These are phyloP conservation scores for Trachymyrmex cornetzi DNA, from an alignment of 1,140 invertebrate species.

Conservation along the genomic window DNA sequence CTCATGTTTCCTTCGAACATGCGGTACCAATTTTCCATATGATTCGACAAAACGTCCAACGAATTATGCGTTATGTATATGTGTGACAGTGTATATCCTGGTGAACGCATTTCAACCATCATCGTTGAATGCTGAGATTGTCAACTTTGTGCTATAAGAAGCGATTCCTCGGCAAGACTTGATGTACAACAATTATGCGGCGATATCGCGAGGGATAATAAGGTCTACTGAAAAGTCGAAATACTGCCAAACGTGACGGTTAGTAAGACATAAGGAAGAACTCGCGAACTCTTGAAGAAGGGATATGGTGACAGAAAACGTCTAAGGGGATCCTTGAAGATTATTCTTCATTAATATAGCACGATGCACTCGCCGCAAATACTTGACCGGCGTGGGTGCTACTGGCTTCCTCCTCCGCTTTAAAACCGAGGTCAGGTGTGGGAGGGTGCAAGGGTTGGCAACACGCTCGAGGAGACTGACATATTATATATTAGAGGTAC, in stretches of 20 bases:
- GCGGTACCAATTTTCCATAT: not conserved
- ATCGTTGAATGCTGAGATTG: not conserved
- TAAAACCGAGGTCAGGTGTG: slow-evolving; percentile 55
- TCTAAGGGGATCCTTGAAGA: not conserved
- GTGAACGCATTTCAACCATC: not conserved
- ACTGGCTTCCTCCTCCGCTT: slow-evolving; percentile 52
- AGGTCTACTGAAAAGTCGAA: not conserved
- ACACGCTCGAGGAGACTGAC: slow-evolving; percentile 46
- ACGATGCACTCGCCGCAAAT: slow-evolving; percentile 55
- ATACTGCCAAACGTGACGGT: not conserved
- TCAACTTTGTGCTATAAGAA: not conserved
- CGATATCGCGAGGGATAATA: slow-evolving; percentile 31
- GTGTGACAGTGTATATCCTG: slow-evolving; percentile 8
- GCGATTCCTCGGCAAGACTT: not conserved
- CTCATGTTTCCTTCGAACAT: not conserved
- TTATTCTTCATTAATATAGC: not conserved
- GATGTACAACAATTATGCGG: slow-evolving; percentile 17
- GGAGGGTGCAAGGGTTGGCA: slow-evolving; percentile 53
- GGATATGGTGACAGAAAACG: not conserved
- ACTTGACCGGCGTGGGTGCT: slow-evolving; percentile 74
- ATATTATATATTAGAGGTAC: slow-evolving; percentile 44
- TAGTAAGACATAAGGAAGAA: not conserved
- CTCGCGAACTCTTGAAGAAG: not conserved
- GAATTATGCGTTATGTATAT: not conserved
- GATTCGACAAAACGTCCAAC: not conserved